Base-by-base conservation (phyloP, 2,888 invertebrate species). In the Acanthoscelides obtectus region DNA sequence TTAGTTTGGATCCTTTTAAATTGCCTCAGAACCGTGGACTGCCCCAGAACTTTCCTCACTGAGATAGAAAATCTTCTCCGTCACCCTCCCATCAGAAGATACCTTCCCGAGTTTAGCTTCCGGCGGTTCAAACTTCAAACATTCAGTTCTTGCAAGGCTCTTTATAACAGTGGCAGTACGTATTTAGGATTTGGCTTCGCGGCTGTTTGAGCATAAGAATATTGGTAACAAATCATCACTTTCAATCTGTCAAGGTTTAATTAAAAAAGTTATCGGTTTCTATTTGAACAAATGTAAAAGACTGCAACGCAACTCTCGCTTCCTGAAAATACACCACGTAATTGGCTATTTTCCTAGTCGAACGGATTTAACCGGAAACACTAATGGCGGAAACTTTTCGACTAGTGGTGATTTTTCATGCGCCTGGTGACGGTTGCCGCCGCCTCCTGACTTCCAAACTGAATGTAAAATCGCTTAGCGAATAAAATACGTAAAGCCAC, bases 271-370 rank as follows among this genome's bases (percentile, higher is more conserved):
- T 45, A 45, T 45, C 45, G 45, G 45, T 45, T 45, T 45, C 45
- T 1, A 45, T 45, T 4, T 12, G 45, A 45, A 12, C 45, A 45
- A 45, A 45, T 45, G 45, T 45, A 45, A 45, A 45, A 45, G 45
- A 45, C 45, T 45, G 45, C 17, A 45, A 45, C 17, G 45, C 45
- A n/a, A n/a, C n/a, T n/a, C n/a, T n/a, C n/a, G n/a, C n/a, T n/a
- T n/a, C 45, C 5, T 75, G 74, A 73, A 72, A 78, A 78, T 77
- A 75, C 72, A 72, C 72, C 73, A n/a, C n/a, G 73, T 77, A 78
- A 77, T 77, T 77, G 76, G 77, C 76, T 73, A 73, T 77, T 78
- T 77, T 77, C 74, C 74, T 74, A 75, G 72, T 72, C 73, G 76
- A 77, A 77, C 77, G 77, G 76, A 77, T 73, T 72, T 73, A 70